Evolutionary conservation across 2,113 vertebrate genomes (phyloP), one percentile per base, ranked within the genome.

Genomic region (Speoplatyrhinus poulsoni): DNA sequence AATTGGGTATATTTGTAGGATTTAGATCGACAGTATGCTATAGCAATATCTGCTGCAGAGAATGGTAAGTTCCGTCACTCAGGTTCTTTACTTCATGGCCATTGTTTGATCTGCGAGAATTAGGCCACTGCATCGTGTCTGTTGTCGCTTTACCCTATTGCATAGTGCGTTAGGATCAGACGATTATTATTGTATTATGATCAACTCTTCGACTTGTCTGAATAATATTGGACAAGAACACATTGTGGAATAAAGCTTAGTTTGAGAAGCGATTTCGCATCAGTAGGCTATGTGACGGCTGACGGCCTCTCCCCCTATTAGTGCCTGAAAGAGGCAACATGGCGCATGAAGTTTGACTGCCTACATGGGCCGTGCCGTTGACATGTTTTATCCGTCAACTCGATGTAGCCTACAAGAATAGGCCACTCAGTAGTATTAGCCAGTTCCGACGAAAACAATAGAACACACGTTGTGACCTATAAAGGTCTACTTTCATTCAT

Each of bases 241-340:
- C 58, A 54, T 9, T 16, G 15, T 6, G 49, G 32, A 12, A 48
- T n/a, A 6, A n/a, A 17, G 62, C 3, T 19, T 59, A 5, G 9
- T 3, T 41, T 0, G 36, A 62, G 53, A 12, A 55, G 62, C 62
- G 48, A 13, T 41, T 5, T 41, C 26, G 3, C 36, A 16, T n/a
- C 15, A 49, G 62, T 0, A 26, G 26, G 26, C 26, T 26, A 5
- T 12, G 33, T 16, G 53, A 78, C 81, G 76, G 80, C 61, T 75
- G 12, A 76, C 78, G 85, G 88, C 86, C 88, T 84, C 59, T 71
- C 84, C 84, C 84, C 86, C 19, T 19, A 19, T 19, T 85, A 81
- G 67, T 76, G 77, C 73, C 76, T 82, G 67, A 60, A 68, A 65
- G 66, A 87, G 80, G 60, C 88, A 90, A 90, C 65, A 90, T 90